These are phyloP conservation scores for Percopsis omiscomaycus DNA, from an alignment of 2,797 vertebrate species.

Conservation along the genomic window DNA sequence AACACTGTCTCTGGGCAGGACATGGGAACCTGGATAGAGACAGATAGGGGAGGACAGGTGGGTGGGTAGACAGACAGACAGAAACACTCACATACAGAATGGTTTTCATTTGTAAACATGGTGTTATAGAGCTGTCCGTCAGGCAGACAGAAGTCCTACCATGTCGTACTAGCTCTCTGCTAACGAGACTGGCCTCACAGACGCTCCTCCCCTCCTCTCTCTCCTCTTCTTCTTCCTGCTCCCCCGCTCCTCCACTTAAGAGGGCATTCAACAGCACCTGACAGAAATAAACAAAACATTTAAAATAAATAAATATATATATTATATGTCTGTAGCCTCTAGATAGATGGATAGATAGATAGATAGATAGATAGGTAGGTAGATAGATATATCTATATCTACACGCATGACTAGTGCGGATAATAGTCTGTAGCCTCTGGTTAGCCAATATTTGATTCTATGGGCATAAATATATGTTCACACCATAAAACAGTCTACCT, in stretches of 20 bases:
- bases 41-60: neutral
- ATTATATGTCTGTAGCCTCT: too few species aligned
- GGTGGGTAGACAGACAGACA: neutral
- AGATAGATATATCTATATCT: too few species aligned
- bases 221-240: slow-evolving; percentile 48
- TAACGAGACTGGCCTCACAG: slow-evolving; percentile 89
- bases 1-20: slow-evolving; percentile 88
- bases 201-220: slow-evolving; percentile 77
- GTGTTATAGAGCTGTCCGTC: neutral
- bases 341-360: too few species aligned
- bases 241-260: slow-evolving; percentile 81
- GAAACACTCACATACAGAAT: neutral
- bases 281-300: too few species aligned
- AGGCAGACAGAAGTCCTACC: slow-evolving; percentile 68
- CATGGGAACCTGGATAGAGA: slow-evolving; percentile 79
- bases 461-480: neutral
- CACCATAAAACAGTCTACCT: slow-evolving; percentile 51
- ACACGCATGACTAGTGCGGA: too few species aligned
- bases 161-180: slow-evolving; percentile 80
- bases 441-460: neutral
- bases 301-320: too few species aligned
- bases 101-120: neutral
- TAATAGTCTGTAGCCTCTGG: too few species aligned
- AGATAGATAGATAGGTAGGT: too few species aligned
- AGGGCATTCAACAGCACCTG: slow-evolving; percentile 84